These are phyloP conservation scores for Planiliza haematocheilus DNA, from an alignment of 2,113 vertebrate species.

Conservation along the genomic window DNA sequence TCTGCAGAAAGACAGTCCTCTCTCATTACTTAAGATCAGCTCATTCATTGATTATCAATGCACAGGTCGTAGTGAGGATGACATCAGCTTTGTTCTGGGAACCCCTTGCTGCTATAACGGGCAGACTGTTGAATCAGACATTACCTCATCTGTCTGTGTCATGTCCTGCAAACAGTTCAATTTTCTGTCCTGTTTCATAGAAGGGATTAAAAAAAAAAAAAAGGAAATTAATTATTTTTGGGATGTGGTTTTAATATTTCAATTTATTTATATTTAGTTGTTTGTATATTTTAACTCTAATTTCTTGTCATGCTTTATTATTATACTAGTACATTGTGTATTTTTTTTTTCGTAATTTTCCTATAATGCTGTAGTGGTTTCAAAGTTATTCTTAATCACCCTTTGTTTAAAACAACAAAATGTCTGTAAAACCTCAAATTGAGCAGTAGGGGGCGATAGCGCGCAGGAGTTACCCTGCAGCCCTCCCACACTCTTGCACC, in stretches of 20 bases:
- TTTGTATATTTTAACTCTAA: neutral
- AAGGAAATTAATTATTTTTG: neutral
- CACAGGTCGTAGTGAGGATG: conserved; percentile 60
- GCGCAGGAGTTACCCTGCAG: conserved; percentile 6
- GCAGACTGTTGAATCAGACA: conserved; percentile 66
- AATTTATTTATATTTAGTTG: neutral
- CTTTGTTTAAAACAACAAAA: conserved; percentile 66
- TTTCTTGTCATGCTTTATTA: neutral
- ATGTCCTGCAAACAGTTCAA: neutral
- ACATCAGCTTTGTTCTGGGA: conserved; percentile 74
- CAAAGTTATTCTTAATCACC: conserved; percentile 46
- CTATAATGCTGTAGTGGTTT: neutral
- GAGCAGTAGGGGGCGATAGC: conserved; percentile 69
- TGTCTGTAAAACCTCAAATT: neutral
- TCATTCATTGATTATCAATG: conserved; percentile 44
- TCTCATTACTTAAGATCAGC: neutral
- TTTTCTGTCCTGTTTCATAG: neutral
- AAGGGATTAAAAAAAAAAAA: neutral
- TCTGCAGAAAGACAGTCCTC: neutral
- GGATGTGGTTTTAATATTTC: neutral
- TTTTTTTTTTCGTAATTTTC: neutral
- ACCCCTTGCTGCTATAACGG: conserved; percentile 38
- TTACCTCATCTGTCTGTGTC: conserved; percentile 65
- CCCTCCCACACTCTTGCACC: conserved; percentile 30
- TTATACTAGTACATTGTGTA: neutral